Base-by-base conservation (phyloP, 2,888 invertebrate species). In the Pheosia gnoma region DNA sequence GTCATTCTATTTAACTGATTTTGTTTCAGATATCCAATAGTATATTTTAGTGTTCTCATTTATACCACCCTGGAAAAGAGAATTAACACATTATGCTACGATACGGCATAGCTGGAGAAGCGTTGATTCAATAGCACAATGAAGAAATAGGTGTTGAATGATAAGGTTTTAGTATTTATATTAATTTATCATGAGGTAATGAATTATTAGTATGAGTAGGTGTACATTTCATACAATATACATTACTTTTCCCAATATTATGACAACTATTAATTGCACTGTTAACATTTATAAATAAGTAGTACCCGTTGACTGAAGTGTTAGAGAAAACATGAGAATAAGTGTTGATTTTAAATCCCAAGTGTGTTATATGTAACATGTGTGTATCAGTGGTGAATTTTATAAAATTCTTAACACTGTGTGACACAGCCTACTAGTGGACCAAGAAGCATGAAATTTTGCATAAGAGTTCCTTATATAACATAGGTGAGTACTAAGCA, bases 41-140 rank as follows among this genome's bases (percentile, higher is more conserved):
- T 64, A 59, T 63, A 64, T 59, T 51, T 63, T 62, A 66, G 61
- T 67, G 64, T 65, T 78, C 69, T 90, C 86, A 89, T 88, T 83
- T 89, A 89, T 87, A 86, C 86, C 87, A 82, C 82, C 91, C 91
- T 91, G 91, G 61, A 89, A 92, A 83, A 85, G 79, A 89, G 82
- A 75, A 77, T 81, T 78, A 78, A 77, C 65, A 62, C 58, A 65
- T 69, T 63, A 76, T 62, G 59, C 67, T 65, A 71, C 8, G 69
- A 55, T 55, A 36, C 55, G 58, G 63, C 60, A 58, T 59, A 63
- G 59, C 69, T 58, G 65, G 64, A 43, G 10, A 67, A 70, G 68
- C 66, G 25, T 25, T 25, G 25, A 65, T 45, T 45, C 43, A 68
- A 54, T 60, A 70, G 68, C 68, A 47, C 60, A 41, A 53, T 55